phyloP scores from a whole-genome alignment of 2,888 invertebrate genomes.

The Melanargia galathea region DNA sequence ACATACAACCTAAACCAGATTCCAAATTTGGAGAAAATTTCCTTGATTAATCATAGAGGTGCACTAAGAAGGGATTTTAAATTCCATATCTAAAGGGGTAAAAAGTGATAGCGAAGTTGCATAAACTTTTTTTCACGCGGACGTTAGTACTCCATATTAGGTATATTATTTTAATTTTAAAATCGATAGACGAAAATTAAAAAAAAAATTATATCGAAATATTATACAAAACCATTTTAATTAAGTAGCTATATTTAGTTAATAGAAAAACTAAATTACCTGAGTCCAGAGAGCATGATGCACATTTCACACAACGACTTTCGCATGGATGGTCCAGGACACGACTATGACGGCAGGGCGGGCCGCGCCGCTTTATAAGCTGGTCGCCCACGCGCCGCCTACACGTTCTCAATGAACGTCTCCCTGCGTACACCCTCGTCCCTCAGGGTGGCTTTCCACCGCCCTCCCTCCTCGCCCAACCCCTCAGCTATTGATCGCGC shows the following conservation, averaged over 20 bases:
- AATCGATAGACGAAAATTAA: not conserved
- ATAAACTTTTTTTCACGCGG: too few species aligned
- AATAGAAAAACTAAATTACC: constrained; percentile 49
- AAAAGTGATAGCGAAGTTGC: too few species aligned
- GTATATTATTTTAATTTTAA: not conserved
- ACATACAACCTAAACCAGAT: too few species aligned
- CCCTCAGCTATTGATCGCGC: constrained; percentile 73
- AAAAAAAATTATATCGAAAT: not conserved
- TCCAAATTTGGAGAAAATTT: too few species aligned
- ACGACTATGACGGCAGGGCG: constrained; percentile 70
- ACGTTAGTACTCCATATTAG: too few species aligned
- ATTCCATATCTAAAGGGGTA: too few species aligned
- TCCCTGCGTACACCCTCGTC: constrained; percentile 49
- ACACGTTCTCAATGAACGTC: constrained; percentile 87
- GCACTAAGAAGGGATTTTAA: too few species aligned
- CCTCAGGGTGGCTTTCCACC: constrained; percentile 41
- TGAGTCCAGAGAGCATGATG: constrained; percentile 66
- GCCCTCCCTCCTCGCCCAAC: constrained; percentile 44
- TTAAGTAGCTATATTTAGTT: not conserved
- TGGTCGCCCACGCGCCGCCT: constrained; percentile 82
- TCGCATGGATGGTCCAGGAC: constrained; percentile 56
- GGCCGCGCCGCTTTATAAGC: constrained; percentile 70
- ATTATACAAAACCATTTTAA: not conserved
- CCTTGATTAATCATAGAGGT: too few species aligned
- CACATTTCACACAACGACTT: constrained; percentile 61